Conservation (phyloP, 2,888 invertebrate species). For the Oligia fasciuncula region DNA sequence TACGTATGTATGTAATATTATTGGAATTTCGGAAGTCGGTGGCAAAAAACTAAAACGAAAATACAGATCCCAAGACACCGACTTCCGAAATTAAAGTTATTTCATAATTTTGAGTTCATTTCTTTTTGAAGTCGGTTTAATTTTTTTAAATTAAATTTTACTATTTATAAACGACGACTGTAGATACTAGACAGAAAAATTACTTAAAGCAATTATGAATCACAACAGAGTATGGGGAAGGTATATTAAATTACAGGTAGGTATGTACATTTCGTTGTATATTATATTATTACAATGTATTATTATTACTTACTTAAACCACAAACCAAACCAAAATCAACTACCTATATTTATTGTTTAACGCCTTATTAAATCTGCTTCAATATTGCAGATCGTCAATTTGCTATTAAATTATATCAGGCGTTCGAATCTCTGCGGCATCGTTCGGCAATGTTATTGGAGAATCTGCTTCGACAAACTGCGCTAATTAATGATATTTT, state of each 20-base stretch:
- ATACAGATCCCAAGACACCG: too few relatives aligned
- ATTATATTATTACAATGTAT: not conserved
- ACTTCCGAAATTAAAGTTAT: too few relatives aligned
- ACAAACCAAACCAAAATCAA: conserved; percentile 6
- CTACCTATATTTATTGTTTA: not conserved
- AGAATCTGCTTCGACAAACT: conserved; percentile 34
- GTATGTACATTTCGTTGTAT: not conserved
- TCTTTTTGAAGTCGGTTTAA: too few relatives aligned
- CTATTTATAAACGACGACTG: not conserved
- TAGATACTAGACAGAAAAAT: not conserved
- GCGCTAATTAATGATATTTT: conserved; percentile 47
- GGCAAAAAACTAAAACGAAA: too few relatives aligned
- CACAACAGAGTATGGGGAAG: not conserved
- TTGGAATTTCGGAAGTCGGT: too few relatives aligned
- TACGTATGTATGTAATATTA: too few relatives aligned
- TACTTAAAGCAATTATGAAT: not conserved
- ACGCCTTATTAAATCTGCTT: conserved; percentile 50
- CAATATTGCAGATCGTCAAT: conserved; percentile 32
- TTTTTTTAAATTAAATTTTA: too few relatives aligned
- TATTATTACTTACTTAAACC: not conserved
- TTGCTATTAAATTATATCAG: conserved; percentile 62
- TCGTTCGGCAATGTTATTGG: conserved; percentile 27
- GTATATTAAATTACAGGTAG: not conserved
- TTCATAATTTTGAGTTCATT: too few relatives aligned
- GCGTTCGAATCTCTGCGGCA: conserved; percentile 52